phyloP scores from a whole-genome alignment of 2,113 vertebrate species.

The Silurus meridionalis region DNA sequence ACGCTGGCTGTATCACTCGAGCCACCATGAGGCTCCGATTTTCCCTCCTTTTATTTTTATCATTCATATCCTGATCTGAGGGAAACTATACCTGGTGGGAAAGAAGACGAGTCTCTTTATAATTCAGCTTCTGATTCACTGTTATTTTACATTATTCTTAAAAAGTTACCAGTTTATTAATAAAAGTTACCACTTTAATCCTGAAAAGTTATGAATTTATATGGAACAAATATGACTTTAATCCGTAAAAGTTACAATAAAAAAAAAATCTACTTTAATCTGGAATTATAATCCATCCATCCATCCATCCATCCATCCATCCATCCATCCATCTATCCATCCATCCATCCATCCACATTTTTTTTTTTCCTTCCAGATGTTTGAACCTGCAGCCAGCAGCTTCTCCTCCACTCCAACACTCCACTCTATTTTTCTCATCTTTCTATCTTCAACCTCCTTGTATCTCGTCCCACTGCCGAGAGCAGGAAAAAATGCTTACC shows the following conservation, averaged over 20 bases:
- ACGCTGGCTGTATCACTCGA: constrained; percentile 49
- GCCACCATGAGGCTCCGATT: constrained; percentile 42
- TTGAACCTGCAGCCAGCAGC: constrained; percentile 71
- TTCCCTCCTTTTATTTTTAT: neutral
- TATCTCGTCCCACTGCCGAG: constrained; percentile 56
- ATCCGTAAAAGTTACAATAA: too few relatives aligned
- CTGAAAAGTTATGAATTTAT: too few relatives aligned
- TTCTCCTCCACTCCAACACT: constrained; percentile 71
- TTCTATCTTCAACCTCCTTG: constrained; percentile 71
- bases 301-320: too few relatives aligned
- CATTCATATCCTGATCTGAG: neutral
- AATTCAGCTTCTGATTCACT: neutral
- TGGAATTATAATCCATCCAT: too few relatives aligned
- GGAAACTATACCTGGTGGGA: neutral
- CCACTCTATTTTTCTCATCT: constrained; percentile 63
- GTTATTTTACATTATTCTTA: too few relatives aligned
- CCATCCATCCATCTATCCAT: too few relatives aligned
- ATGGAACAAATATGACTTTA: too few relatives aligned
- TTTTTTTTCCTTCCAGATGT: constrained; percentile 60
- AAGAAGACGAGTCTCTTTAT: neutral
- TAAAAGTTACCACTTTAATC: too few relatives aligned
- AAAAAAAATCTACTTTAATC: too few relatives aligned
- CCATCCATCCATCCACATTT: neutral
- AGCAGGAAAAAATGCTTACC: constrained; percentile 61
- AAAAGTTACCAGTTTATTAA: too few relatives aligned